Evolutionary conservation across 23 tunicate genomes (phyloP), one percentile per base, ranked within the genome.

Genomic region (Diplosoma virens): DNA sequence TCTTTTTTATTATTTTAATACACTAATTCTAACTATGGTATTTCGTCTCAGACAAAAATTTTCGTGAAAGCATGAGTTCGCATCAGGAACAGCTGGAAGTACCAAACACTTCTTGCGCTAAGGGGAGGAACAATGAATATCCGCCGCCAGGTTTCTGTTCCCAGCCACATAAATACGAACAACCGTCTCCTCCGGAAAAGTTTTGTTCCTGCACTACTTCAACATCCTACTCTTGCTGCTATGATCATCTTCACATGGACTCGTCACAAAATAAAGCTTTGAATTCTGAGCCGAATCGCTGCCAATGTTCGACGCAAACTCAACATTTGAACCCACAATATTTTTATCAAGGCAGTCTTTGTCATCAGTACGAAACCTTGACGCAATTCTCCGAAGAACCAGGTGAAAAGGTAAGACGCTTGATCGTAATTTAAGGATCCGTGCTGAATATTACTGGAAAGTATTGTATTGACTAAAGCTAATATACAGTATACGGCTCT

Each of bases 291-390:
- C n/a, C n/a, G n/a, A n/a, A n/a, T n/a, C 48, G 78, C 61, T 5
- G 34, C 36, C 47, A 72, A 35, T 67, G 78, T 35, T 16, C 30
- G 72, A 58, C 50, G 71, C 59, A 73, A 36, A 20, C 78, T 21
- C 50, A 78, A 58, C 6, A 47, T n/a, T n/a, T n/a, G 18, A 17
- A 33, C 17, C 29, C 69, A 23, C 45, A 74, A 17, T 30, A 48
- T 26, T 46, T 37, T 26, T 59, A 79, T 20, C 61, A n/a, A 9
- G 61, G 25, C 22, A 35, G 83, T 25, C 45, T 29, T 25, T 55
- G 73, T 29, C 95, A 87, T 46, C 87, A 80, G 30, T 87, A 87
- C 41, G 95, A 87, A 58, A 87, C 95, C 2, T 33, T 87, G 41
- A 87, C 80, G 45, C 93, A 85, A 1, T 73, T 85, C 5, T 33